Evolutionary conservation across 2,797 vertebrate species (phyloP).

Genomic region (Pseudotriccus pelzelni): DNA sequence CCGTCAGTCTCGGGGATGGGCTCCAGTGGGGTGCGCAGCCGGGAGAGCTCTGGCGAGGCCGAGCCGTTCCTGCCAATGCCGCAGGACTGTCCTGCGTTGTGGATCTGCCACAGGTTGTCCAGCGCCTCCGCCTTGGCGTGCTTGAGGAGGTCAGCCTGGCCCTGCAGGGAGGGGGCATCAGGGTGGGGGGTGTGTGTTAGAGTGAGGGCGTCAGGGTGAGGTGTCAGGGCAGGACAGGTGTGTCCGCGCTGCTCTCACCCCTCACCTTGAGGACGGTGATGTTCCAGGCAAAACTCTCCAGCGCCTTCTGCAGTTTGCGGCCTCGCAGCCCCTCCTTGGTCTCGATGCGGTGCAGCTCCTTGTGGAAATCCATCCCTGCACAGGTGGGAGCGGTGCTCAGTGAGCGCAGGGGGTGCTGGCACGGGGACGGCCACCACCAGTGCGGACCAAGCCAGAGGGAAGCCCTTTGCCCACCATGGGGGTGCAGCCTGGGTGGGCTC

Average conservation of each 20-base stretch:
- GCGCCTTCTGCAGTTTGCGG: slow-evolving; percentile 88
- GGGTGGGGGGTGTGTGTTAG: neutral
- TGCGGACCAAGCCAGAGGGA: neutral
- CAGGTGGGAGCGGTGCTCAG: accelerated
- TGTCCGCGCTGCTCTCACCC: accelerated
- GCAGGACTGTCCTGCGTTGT: slow-evolving; percentile 89
- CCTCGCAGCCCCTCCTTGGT: slow-evolving; percentile 90
- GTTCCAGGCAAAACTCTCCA: slow-evolving; percentile 96
- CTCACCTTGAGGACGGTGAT: slow-evolving; percentile 92
- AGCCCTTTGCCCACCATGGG: accelerated
- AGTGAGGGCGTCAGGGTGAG: neutral
- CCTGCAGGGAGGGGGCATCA: slow-evolving; percentile 53
- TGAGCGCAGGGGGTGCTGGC: accelerated
- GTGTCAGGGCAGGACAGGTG: neutral
- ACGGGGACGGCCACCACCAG: neutral
- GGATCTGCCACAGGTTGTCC: slow-evolving; percentile 91
- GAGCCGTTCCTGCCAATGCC: slow-evolving; percentile 87
- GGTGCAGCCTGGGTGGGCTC: neutral
- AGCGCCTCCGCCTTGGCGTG: slow-evolving; percentile 88
- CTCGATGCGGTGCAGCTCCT: slow-evolving; percentile 88
- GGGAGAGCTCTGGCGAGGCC: slow-evolving; percentile 75
- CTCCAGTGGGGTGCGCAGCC: slow-evolving; percentile 70
- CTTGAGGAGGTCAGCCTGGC: slow-evolving; percentile 91
- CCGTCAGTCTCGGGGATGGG: slow-evolving; percentile 79
- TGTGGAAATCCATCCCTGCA: slow-evolving; percentile 90